Evolutionary conservation across 2,797 vertebrate species (phyloP), one percentile per base, ranked within the genome.

Genomic region (Enteromius unitaeniatus): DNA sequence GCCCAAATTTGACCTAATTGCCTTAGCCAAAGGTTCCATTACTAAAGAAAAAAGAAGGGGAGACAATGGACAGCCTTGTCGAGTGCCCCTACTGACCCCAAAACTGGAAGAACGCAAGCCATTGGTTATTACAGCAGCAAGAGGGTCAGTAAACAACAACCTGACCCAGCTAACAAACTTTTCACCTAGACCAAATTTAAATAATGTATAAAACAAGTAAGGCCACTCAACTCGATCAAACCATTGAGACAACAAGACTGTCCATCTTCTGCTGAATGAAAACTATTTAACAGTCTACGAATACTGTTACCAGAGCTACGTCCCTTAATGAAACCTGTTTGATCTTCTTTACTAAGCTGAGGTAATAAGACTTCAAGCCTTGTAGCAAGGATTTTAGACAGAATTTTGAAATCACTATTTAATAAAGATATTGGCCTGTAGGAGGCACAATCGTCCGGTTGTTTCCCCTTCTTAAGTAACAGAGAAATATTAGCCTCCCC

Each of bases 241-340:
- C 69, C 53, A 64, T 26, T 3, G 42, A 45, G n/a, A 82, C 2
- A 42, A 73, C 51, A 14, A 73, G 11, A 42, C 67, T n/a, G 60
- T 72, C 34, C 55, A 55, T 14, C 28, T 6, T 53, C 10, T 6
- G 26, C 26, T 21, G 23, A 42, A 19, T 74, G 67, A 82, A 75
- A 49, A 4, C 47, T 45, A 21, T 51, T 23, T 42, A 42, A 62
- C 28, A 45, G 26, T 83, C 19, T 47, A 40, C 13, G 15, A 77
- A 77, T 31, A 40, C n/a, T 65, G 40, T 47, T 31, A 53, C n/a
- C 49, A 62, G 51, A 53, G 42, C 77, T 62, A 58, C 13, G 1
- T 49, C 83, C 28, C 55, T 70, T 53, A 60, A 85, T 40, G 64
- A 74, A 21, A n/a, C 49, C 28, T 37, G 78, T 62, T 58, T 78